A percentile compares a stretch with the other conserved stretches of the same genome.
phyloP scores from a whole-genome alignment of 1,140 invertebrate species.

The Solenopsis invicta region DNA sequence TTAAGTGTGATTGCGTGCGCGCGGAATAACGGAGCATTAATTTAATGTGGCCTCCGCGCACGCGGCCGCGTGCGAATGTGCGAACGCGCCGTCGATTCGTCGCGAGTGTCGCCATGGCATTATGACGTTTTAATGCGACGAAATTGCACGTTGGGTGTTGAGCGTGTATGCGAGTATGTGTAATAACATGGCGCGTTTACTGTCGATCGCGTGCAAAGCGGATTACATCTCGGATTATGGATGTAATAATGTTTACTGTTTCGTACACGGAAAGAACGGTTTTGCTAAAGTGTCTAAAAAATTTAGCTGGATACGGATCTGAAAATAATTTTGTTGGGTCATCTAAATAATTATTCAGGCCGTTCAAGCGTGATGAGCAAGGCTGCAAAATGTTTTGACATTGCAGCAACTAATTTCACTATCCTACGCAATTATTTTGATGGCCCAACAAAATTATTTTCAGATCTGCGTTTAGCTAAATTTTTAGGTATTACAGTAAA shows the following conservation, averaged over 20 bases:
- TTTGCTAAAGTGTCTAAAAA: too few species aligned
- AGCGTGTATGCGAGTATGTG: background rate
- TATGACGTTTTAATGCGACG: slow-evolving; percentile 53
- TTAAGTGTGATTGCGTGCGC: slow-evolving; percentile 67
- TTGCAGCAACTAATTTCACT: too few species aligned
- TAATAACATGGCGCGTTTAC: slow-evolving; percentile 26
- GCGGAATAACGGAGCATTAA: slow-evolving; percentile 57
- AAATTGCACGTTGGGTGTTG: slow-evolving; percentile 32
- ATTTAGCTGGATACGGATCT: too few species aligned
- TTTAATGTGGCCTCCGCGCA: slow-evolving; percentile 38
- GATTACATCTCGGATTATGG: background rate
- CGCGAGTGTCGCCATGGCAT: slow-evolving; percentile 37
- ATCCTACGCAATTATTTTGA: too few species aligned
- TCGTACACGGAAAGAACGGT: background rate
- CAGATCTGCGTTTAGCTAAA: too few species aligned
- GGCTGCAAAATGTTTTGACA: too few species aligned
- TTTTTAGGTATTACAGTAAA: too few species aligned
- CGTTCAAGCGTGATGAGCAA: too few species aligned
- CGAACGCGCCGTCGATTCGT: slow-evolving; percentile 39
- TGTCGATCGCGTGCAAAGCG: slow-evolving; percentile 40
- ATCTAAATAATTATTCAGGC: too few species aligned
- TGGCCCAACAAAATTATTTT: too few species aligned
- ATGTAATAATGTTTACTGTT: slow-evolving; percentile 30
- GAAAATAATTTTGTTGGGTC: too few species aligned
- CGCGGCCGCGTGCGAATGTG: slow-evolving; percentile 33